Evolutionary conservation across 2,797 vertebrate species (phyloP), one percentile per base, ranked within the genome.

Genomic region (Sebastes ruberrimus): DNA sequence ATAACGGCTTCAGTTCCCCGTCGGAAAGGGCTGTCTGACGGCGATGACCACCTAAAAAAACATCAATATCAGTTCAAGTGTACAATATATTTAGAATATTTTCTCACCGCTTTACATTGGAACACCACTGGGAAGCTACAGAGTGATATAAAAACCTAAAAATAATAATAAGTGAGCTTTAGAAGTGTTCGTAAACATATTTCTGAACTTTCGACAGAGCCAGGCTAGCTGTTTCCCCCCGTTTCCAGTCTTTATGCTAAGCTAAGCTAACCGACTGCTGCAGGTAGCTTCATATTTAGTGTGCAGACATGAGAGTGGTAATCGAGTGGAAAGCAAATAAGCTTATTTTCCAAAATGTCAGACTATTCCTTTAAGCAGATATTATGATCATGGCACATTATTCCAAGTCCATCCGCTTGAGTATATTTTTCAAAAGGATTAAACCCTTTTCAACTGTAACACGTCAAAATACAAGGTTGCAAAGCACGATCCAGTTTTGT

Each of bases 331-430:
- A 59, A 70, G 11, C n/a, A 63, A 30, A 55, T 30, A 10, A 28
- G 2, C 0, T 1, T 75, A 38, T 65, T 42, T 55, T 55, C 33
- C 3, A 42, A 69, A 78, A 64, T 69, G 14, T 46, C 59, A 30
- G 63, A 71, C 7, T 13, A 9, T 60, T 67, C 25, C 20, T 85
- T 76, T 25, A 52, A 52, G 14, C 38, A 23, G 38, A 18, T 20
- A 6, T 67, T 42, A 65, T 61, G 5, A 56, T 85, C 11, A n/a
- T 27, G n/a, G 46, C 55, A 72, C 61, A 49, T 28, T 22, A 52
- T 74, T 66, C 52, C 10, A 28, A 57, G 53, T 68, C 78, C 76
- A 55, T 78, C 53, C 35, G 52, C 27, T 63, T 66, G 18, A 65
- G 16, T 38, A 76, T 42, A 46, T 38, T 38, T 62, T 46, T 52